These are phyloP conservation scores for Amiota minor DNA, from an alignment of 2,888 invertebrate species.

Conservation along the genomic window DNA sequence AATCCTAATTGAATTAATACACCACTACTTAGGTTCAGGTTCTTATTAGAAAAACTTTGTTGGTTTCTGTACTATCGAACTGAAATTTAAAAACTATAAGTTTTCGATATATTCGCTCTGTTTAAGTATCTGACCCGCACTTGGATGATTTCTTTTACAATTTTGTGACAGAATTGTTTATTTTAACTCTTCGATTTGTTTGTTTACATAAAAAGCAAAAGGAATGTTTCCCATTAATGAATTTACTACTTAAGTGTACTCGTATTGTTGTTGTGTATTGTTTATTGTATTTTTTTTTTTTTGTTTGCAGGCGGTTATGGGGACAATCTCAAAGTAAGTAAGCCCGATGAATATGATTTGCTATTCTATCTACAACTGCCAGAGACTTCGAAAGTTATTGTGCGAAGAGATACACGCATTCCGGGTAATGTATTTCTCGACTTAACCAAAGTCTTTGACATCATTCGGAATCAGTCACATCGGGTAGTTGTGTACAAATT, in stretches of 20 bases:
- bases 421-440: conserved; percentile 64
- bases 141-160: too few relatives aligned
- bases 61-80: too few relatives aligned
- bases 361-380: conserved; percentile 58
- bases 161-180: neutral
- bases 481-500: conserved; percentile 37
- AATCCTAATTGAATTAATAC: too few relatives aligned
- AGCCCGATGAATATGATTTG: conserved; percentile 66
- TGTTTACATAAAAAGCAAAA: neutral
- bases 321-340: conserved; percentile 62
- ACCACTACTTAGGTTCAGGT: too few relatives aligned
- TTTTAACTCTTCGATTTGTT: neutral
- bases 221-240: neutral
- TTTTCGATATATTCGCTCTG: too few relatives aligned
- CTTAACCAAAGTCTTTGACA: conserved; percentile 51
- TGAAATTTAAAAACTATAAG: too few relatives aligned
- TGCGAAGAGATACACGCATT: conserved; percentile 47
- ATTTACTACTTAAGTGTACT: neutral
- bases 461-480: conserved; percentile 48
- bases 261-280: too few relatives aligned
- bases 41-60: too few relatives aligned
- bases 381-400: conserved; percentile 48
- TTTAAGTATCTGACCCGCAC: too few relatives aligned
- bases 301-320: conserved; percentile 62
- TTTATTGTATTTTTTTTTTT: too few relatives aligned